Evolutionary conservation across 64 coral and sea anemone species (phyloP), one percentile per base, ranked within the genome.

Genomic region (Trachythela sp.): DNA sequence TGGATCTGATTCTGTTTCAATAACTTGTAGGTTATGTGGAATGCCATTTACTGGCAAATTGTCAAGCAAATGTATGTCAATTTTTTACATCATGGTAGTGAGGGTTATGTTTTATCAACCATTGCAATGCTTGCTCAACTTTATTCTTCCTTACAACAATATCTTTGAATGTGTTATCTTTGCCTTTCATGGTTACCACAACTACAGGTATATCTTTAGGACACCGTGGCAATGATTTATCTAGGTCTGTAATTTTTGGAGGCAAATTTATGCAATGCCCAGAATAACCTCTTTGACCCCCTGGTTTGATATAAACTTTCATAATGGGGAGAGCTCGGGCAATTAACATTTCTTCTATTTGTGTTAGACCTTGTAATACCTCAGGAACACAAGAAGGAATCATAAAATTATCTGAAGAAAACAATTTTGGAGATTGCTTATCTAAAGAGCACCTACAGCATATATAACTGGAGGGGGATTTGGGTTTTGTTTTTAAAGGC

Each of bases 201-300:
- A n/a, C n/a, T n/a, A n/a, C n/a, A n/a, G n/a, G n/a, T n/a, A n/a
- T n/a, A n/a, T n/a, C n/a, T n/a, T n/a, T n/a, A n/a, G n/a, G n/a
- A n/a, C n/a, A n/a, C n/a, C n/a, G n/a, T n/a, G n/a, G n/a, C n/a
- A n/a, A n/a, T n/a, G n/a, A n/a, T n/a, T n/a, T n/a, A n/a, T n/a
- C n/a, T n/a, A n/a, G n/a, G n/a, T n/a, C n/a, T n/a, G n/a, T n/a
- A n/a, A n/a, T 48, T 27, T 14, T 26, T 42, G 40, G 84, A 40
- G 84, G 84, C 11, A 85, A 43, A 85, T 85, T 85, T 48, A 85
- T 85, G 39, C 84, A 59, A 59, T 59, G 54, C 13, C 54, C 54
- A 59, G 54, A 59, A 59, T 59, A 59, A 59, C 54, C 54, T 85
- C 84, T 39, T 85, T 85, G 84, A 40, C 84, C 84, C 15, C 84